Percentiles rank a stretch among this genome's conserved stretches.
Conservation (phyloP, 2,888 invertebrate genomes). For the Gerosis bhagava region DNA sequence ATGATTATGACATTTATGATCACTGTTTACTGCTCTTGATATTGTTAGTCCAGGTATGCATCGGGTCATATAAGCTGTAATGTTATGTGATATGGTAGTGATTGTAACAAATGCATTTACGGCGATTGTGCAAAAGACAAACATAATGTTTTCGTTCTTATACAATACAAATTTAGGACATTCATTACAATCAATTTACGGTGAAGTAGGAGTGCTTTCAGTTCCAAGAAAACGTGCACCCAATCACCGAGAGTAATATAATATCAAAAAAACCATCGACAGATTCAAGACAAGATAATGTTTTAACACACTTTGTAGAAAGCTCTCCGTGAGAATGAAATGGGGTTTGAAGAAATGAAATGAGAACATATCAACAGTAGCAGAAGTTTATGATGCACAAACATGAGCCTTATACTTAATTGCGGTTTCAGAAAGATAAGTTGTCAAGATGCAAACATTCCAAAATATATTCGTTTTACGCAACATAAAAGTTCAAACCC, state of each 20-base stretch:
- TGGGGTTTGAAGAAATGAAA: conserved; percentile 78
- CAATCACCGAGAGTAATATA: conserved; percentile 62
- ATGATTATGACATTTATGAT: conserved; percentile 36
- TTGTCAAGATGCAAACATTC: conserved; percentile 83
- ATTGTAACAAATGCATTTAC: conserved; percentile 65
- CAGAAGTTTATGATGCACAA: conserved; percentile 63
- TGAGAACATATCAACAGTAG: conserved; percentile 48
- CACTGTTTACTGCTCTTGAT: conserved; percentile 61
- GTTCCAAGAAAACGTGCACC: conserved; percentile 72
- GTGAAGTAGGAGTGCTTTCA: conserved; percentile 76
- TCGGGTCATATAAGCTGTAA: conserved; percentile 68
- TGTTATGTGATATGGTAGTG: conserved; percentile 69
- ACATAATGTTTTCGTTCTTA: conserved; percentile 10
- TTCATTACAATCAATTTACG: conserved; percentile 64
- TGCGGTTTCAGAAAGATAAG: conserved; percentile 67
- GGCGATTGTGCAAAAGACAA: conserved; percentile 42
- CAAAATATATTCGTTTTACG: conserved; percentile 62
- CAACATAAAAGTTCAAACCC: conserved; percentile 78
- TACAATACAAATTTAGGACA: conserved; percentile 42
- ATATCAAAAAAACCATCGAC: conserved; percentile 24
- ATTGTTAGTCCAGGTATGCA: conserved; percentile 72
- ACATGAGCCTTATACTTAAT: conserved; percentile 54
- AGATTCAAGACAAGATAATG: conserved; percentile 4
- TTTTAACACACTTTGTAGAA: conserved; percentile 43
- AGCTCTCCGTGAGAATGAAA: conserved; percentile 77